Base-by-base conservation (phyloP, 2,113 vertebrate species). In the Carassius auratus region DNA sequence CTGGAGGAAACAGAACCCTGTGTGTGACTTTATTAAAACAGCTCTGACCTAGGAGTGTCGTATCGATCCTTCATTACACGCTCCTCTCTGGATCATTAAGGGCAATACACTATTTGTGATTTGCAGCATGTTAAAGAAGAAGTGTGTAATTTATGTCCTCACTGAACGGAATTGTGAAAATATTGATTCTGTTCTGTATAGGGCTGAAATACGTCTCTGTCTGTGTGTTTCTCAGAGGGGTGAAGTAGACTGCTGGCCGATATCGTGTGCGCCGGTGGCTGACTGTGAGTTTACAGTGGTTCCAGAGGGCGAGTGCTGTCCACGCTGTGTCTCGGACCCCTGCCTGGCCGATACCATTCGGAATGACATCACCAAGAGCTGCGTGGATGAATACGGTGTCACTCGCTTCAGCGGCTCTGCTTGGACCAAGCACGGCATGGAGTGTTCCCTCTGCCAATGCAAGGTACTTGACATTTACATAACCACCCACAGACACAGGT, bases 281-380 rank as follows among this genome's bases (percentile, higher is more conserved):
- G 96, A 98, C n/a, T 99, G 98, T 87, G 97, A 98, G 89, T 99
- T 99, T 92, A 97, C 96, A 0, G 92, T 96, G 77, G 95, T 99
- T 73, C 96, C 96, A 0, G 97, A 99, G 91, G 97, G 95, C 0
- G 97, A 98, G 92, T 99, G 98, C 92, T 99, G 98, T 83, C 95
- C 96, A 0, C 98, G 93, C 81, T 99, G 98, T 45, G 95, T 98
- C 90, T 91, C 93, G 3, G 97, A 99, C 91, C 98, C 98, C 76
- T 99, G 98, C 93, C 97, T 97, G 91, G 97, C 98, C 0, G 96
- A 98, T 91, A 96, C 96, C 75, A 88, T 98, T 64, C 97, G 95
- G 91, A 99, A 99, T 61, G 97, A 99, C 93, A 97, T 99, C 94
- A 98, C 97, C 92, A 98, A 98, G 94, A 98, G 96, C 2, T 99